Conservation (phyloP, 2,888 invertebrate species). For the Napeogenes inachia region DNA sequence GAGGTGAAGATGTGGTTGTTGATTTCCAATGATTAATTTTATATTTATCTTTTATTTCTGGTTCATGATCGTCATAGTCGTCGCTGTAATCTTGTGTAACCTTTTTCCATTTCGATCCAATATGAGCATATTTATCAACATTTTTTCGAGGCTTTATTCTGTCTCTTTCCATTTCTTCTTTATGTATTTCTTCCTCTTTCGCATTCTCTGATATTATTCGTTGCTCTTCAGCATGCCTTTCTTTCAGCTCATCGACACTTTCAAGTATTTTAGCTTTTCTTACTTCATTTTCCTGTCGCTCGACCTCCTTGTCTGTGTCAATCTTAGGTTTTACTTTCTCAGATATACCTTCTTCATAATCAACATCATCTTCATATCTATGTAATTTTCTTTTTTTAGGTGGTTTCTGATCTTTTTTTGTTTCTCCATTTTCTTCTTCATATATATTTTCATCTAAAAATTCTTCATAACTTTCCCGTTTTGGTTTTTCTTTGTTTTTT, state of each 20-base stretch:
- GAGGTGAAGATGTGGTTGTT: constrained; percentile 29
- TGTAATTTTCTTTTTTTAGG: constrained; percentile 24
- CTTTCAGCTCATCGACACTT: constrained; percentile 62
- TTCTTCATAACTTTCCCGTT: constrained; percentile 25
- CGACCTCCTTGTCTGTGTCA: constrained; percentile 37
- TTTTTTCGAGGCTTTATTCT: constrained; percentile 32
- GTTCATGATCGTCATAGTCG: constrained; percentile 51
- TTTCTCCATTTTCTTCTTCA: constrained; percentile 25
- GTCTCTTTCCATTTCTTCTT: constrained; percentile 54
- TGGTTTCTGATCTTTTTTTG: constrained; percentile 18
- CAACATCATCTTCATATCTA: constrained; percentile 41
- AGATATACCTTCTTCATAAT: constrained; percentile 44
- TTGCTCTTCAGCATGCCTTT: constrained; percentile 61
- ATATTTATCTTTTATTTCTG: constrained; percentile 49
- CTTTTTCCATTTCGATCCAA: constrained; percentile 34
- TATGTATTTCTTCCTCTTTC: constrained; percentile 60
- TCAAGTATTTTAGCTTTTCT: constrained; percentile 58
- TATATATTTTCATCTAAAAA: constrained; percentile 5
- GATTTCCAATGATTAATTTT: constrained; percentile 36
- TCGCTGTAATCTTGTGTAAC: constrained; percentile 46
- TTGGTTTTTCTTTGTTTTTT: constrained; percentile 22
- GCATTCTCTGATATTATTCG: constrained; percentile 54
- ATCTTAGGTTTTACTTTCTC: constrained; percentile 40
- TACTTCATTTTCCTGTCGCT: constrained; percentile 54
- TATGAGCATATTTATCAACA: constrained; percentile 44